phyloP scores from a whole-genome alignment of 1,140 invertebrate genomes.

The Drosophila leontia region DNA sequence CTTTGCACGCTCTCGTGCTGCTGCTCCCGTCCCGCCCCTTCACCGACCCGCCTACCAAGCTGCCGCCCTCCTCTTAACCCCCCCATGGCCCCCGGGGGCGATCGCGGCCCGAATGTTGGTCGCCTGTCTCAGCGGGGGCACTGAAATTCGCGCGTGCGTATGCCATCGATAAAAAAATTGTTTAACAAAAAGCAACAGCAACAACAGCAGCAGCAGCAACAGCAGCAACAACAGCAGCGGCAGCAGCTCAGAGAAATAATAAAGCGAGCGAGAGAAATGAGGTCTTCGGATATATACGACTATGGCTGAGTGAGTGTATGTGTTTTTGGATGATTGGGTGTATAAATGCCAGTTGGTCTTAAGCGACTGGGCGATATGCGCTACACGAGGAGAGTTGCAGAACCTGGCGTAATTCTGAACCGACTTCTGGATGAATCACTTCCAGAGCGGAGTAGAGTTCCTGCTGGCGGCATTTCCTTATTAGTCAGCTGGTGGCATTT shows the following conservation, averaged over 20 bases:
- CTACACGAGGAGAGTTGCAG: constrained; percentile 50
- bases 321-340: constrained; percentile 30
- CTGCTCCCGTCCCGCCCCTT: constrained; percentile 26
- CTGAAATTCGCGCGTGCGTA: constrained; percentile 82
- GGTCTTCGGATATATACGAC: constrained; percentile 54
- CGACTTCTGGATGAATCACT: constrained; percentile 40
- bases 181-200: constrained; percentile 67
- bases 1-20: constrained; percentile 80
- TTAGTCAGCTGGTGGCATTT: constrained; percentile 6
- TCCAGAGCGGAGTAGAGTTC: not conserved
- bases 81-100: constrained; percentile 30
- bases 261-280: constrained; percentile 72
- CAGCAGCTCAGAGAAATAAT: constrained; percentile 54
- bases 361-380: constrained; percentile 55
- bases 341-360: constrained; percentile 48
- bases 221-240: constrained; percentile 25
- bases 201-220: constrained; percentile 31
- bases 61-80: not conserved
- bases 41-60: not conserved
- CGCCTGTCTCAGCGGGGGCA: constrained; percentile 69
- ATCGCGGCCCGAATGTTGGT: constrained; percentile 64
- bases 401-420: constrained; percentile 20
- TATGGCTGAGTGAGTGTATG: constrained; percentile 10
- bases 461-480: constrained; percentile 20
- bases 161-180: constrained; percentile 82